These are phyloP conservation scores for Lasioglossum marginatum DNA, from an alignment of 2,888 invertebrate genomes.

Conservation along the genomic window DNA sequence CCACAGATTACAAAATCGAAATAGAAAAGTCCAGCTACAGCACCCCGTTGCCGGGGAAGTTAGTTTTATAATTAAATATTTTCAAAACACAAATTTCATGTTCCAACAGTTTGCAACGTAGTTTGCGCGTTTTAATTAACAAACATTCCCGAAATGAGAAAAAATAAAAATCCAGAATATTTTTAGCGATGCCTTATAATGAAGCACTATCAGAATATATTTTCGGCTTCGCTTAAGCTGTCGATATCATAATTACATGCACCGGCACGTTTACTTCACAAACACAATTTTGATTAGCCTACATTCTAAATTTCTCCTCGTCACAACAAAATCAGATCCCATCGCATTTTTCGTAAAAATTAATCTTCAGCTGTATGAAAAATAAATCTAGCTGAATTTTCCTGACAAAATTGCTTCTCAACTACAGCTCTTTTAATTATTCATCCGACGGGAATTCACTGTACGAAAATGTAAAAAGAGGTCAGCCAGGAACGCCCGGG, in stretches of 20 bases:
- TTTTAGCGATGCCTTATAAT: neutral
- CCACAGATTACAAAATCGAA: neutral
- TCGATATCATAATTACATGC: constrained; percentile 6
- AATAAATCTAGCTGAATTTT: neutral
- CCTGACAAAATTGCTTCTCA: neutral
- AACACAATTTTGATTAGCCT: constrained; percentile 6
- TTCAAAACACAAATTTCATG: neutral
- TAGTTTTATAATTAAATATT: neutral
- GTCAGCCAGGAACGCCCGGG: neutral
- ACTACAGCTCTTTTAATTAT: neutral
- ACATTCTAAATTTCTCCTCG: too few species aligned
- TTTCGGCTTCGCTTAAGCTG: too few species aligned
- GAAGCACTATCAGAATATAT: neutral
- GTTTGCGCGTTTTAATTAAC: neutral
- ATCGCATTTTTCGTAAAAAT: neutral
- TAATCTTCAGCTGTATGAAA: neutral
- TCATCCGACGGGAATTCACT: neutral
- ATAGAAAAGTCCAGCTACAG: neutral
- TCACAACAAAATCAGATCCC: neutral
- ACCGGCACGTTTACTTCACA: neutral
- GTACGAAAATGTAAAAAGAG: neutral
- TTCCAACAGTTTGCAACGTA: neutral
- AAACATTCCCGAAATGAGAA: neutral
- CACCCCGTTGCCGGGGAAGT: neutral
- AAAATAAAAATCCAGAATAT: neutral